These are phyloP conservation scores for Stictonetta naevosa DNA, from an alignment of 2,113 vertebrate genomes.

Conservation along the genomic window DNA sequence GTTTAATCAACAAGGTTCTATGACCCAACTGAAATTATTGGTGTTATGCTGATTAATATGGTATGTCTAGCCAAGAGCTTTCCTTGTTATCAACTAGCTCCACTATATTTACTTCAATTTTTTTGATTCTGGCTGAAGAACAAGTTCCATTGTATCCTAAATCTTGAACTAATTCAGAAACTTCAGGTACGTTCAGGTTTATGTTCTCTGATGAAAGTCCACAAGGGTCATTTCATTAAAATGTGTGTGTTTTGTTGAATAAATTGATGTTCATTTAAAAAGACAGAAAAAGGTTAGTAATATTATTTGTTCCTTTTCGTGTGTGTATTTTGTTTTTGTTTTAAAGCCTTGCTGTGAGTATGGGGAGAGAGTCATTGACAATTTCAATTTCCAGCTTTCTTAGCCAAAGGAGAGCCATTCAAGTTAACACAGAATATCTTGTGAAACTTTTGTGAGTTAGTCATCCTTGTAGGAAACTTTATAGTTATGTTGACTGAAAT, in stretches of 20 bases:
- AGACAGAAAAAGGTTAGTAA: background rate
- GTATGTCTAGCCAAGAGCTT: background rate
- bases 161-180: background rate
- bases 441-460: background rate
- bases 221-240: background rate
- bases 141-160: background rate
- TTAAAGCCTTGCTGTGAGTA: background rate
- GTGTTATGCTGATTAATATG: background rate
- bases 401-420: slow-evolving; percentile 5
- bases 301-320: background rate
- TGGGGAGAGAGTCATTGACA: background rate
- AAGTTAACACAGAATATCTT: background rate
- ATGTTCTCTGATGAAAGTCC: background rate
- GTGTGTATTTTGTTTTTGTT: background rate
- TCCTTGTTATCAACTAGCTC: background rate
- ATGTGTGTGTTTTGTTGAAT: background rate
- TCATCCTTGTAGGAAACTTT: background rate
- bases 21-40: background rate
- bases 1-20: background rate
- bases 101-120: background rate
- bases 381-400: slow-evolving; percentile 7
- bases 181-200: background rate
- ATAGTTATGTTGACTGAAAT: background rate
- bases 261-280: background rate
- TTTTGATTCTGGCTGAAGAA: background rate